Percentiles rank a stretch among this genome's conserved stretches.
Evolutionary conservation across 2,888 invertebrate genomes (phyloP).

Genomic region (Yponomeuta malinellus): DNA sequence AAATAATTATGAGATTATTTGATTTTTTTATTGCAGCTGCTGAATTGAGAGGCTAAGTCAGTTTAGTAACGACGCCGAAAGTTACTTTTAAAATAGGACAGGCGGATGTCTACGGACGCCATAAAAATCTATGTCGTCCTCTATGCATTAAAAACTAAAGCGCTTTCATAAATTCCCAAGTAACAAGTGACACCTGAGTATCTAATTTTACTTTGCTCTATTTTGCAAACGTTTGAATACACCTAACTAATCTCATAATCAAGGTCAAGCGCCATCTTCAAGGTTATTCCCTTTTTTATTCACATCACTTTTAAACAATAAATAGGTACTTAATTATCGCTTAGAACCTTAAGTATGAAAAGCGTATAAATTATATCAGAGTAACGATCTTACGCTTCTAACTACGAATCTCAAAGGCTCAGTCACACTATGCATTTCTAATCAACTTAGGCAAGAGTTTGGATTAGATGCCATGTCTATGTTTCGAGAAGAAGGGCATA

Average conservation of each 20-base stretch:
- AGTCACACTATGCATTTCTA: neutral
- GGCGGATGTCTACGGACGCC: neutral
- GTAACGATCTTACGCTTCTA: conserved; percentile 42
- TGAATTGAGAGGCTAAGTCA: neutral
- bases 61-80: conserved; percentile 30
- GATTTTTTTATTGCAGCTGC: neutral
- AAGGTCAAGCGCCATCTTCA: conserved; percentile 40
- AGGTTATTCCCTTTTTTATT: conserved; percentile 28
- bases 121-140: neutral
- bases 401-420: neutral
- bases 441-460: neutral
- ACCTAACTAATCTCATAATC: conserved; percentile 64
- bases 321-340: conserved; percentile 60
- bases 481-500: neutral
- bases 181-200: neutral
- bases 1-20: neutral
- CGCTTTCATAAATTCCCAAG: neutral
- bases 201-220: conserved; percentile 2
- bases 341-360: conserved; percentile 70
- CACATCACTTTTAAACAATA: conserved; percentile 42
- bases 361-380: conserved; percentile 62
- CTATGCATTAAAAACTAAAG: neutral
- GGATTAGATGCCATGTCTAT: neutral
- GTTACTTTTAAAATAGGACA: neutral
- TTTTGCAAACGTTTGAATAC: conserved; percentile 4